Evolutionary conservation across 2,797 vertebrate genomes (phyloP).

Genomic region (Ceyx erithaca): DNA sequence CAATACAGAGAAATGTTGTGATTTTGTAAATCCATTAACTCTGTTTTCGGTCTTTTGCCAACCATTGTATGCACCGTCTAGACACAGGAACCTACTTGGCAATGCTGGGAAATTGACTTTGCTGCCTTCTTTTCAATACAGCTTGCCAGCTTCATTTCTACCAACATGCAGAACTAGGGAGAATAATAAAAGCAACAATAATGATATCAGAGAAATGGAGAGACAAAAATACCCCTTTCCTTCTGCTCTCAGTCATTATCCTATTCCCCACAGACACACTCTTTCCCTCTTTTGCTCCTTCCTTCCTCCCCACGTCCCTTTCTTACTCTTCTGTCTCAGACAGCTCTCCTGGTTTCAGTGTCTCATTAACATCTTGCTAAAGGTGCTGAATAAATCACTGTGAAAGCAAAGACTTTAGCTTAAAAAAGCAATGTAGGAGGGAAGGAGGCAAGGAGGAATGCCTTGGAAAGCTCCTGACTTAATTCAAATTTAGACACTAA

Average conservation of each 20-base stretch:
- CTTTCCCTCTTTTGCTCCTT: neutral
- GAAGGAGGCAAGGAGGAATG: neutral
- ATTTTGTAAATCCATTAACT: constrained; percentile 39
- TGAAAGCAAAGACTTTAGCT: neutral
- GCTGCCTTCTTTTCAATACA: neutral
- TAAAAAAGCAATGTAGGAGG: neutral
- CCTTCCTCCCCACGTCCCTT: neutral
- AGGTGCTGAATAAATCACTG: constrained; percentile 23
- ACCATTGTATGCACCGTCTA: neutral
- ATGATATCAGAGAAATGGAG: neutral
- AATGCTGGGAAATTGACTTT: neutral
- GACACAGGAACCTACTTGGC: neutral
- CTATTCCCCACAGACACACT: too few relatives aligned
- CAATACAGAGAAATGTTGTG: neutral
- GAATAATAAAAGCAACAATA: neutral
- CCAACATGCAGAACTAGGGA: neutral
- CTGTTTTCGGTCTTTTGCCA: neutral
- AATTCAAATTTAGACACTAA: neutral
- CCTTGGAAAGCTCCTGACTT: neutral
- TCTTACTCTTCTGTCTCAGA: neutral
- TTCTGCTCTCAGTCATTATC: neutral
- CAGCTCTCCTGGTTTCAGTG: neutral
- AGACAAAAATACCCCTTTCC: neutral
- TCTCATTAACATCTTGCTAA: neutral
- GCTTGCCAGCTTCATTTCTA: neutral